Base-by-base conservation (phyloP, 30 jellyfish, hydroid and myxozoan genomes). In the Aurelia aurita complex sp. Pacific region DNA sequence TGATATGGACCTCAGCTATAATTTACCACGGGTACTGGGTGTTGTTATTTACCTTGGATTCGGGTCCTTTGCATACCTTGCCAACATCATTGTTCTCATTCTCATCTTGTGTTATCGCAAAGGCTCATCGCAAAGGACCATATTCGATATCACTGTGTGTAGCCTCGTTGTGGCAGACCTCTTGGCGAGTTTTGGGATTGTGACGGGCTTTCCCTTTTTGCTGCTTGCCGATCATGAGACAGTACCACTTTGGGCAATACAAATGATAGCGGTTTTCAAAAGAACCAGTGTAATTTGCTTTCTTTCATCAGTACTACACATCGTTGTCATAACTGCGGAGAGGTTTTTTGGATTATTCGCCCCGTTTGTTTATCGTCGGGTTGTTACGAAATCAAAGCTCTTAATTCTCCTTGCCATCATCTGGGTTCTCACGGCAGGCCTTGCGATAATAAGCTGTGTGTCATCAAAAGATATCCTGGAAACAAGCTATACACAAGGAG, bases 101-200 rank as follows among this genome's bases (percentile, higher is more conserved):
- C 79, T 81, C 3, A 64, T 81, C 5, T 0, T 23, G 29, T 23
- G 29, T 23, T 61, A 52, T 19, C 69, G 59, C 33, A 74, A 75
- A 29, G 69, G 83, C 57, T 14, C 57, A 29, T 52, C 18, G 19
- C 50, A 36, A 46, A 73, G 80, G 36, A 11, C 90, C 10, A 53
- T 69, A 12, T 81, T 81, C 55, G 90, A 81, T 46, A 33, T 81
- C 51, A 81, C 90, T 19, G 80, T 81, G 14, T 82, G 77, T 13
- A 81, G 90, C 67, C 83, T 81, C 35, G 90, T 69, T 12, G 7
- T 69, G 17, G 83, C 90, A 16, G 84, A 81, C 55, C 59, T 81
- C 38, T 4, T 53, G 1, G 71, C 77, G 19, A 59, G 83, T 23
- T 11, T 68, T 9, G 68, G 59, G 1, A 67, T 81, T 64, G 51